These are phyloP conservation scores for Enteromius mattozi DNA, from an alignment of 2,797 vertebrate species.

Conservation along the genomic window DNA sequence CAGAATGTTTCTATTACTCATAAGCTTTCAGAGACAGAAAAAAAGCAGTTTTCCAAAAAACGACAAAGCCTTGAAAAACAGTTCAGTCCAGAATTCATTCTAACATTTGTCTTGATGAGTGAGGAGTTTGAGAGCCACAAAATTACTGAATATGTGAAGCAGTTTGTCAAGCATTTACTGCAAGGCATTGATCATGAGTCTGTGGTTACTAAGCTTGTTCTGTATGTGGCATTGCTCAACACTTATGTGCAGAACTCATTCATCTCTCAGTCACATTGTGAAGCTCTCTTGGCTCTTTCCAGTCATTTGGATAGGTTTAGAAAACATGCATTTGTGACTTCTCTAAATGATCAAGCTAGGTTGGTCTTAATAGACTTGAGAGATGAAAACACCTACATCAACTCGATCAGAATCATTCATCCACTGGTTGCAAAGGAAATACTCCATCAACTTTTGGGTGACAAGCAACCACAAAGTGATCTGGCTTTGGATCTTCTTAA, in stretches of 20 bases:
- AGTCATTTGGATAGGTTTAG: conserved; percentile 65
- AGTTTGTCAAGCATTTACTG: conserved; percentile 79
- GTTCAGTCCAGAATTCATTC: conserved; percentile 74
- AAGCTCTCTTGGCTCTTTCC: conserved; percentile 77
- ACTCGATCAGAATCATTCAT: conserved; percentile 83
- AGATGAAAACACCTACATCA: conserved; percentile 79
- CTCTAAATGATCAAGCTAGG: conserved; percentile 77
- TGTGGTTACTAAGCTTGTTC: conserved; percentile 75
- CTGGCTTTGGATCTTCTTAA: conserved; percentile 78
- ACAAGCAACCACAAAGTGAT: conserved; percentile 73
- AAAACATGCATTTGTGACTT: conserved; percentile 73
- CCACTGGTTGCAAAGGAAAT: conserved; percentile 84
- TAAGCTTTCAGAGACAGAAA: conserved; percentile 78
- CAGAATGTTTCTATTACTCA: conserved; percentile 85
- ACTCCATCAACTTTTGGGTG: conserved; percentile 77
- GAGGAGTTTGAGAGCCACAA: conserved; percentile 72
- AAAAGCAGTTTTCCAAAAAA: conserved; percentile 77
- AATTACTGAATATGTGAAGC: conserved; percentile 67
- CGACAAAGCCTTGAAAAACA: conserved; percentile 66
- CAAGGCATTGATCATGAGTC: conserved; percentile 74
- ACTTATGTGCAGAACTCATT: conserved; percentile 83
- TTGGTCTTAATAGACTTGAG: conserved; percentile 83
- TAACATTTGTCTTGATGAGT: conserved; percentile 86
- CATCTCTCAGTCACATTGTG: conserved; percentile 84
- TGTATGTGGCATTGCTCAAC: conserved; percentile 83